These are phyloP conservation scores for Astropecten irregularis DNA, from an alignment of 53 echinoderm and acorn worm genomes.

Conservation along the genomic window DNA sequence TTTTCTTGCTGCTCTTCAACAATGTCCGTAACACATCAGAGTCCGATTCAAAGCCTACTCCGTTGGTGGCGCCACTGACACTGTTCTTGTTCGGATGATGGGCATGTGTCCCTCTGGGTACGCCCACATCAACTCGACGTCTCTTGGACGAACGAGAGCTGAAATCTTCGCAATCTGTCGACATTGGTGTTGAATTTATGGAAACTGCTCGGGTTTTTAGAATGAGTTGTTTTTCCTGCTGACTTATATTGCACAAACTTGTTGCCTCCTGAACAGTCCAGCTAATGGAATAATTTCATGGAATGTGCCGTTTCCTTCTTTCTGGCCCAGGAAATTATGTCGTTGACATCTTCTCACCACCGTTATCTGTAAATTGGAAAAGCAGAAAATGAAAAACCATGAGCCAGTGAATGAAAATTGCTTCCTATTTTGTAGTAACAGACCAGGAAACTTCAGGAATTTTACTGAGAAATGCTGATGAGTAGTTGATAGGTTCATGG, in stretches of 20 bases:
- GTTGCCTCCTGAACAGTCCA: neutral
- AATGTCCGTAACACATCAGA: constrained; percentile 75
- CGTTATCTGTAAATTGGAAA: neutral
- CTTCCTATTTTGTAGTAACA: constrained; percentile 11
- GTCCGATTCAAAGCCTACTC: constrained; percentile 55
- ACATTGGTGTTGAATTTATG: constrained; percentile 28
- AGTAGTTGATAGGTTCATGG: neutral
- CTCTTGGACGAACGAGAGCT: constrained; percentile 64
- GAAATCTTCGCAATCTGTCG: constrained; percentile 51
- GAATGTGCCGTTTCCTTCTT: constrained; percentile 52
- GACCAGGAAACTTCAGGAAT: constrained; percentile 40
- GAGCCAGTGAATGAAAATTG: neutral
- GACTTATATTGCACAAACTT: constrained; percentile 48
- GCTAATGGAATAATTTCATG: constrained; percentile 21
- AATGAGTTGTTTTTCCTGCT: neutral
- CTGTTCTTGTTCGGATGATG: constrained; percentile 65
- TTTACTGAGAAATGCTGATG: constrained; percentile 25
- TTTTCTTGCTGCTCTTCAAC: constrained; percentile 63
- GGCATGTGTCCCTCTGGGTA: constrained; percentile 65
- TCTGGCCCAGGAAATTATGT: constrained; percentile 37
- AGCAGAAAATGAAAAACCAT: constrained; percentile 21
- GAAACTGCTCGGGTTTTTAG: no score
- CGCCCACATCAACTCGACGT: constrained; percentile 76
- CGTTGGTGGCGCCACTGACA: constrained; percentile 44
- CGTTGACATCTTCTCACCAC: constrained; percentile 16